A percentile compares a stretch with the other conserved stretches of the same genome.
Conservation (phyloP, 2,797 vertebrate genomes). For the Xenops minutus region DNA sequence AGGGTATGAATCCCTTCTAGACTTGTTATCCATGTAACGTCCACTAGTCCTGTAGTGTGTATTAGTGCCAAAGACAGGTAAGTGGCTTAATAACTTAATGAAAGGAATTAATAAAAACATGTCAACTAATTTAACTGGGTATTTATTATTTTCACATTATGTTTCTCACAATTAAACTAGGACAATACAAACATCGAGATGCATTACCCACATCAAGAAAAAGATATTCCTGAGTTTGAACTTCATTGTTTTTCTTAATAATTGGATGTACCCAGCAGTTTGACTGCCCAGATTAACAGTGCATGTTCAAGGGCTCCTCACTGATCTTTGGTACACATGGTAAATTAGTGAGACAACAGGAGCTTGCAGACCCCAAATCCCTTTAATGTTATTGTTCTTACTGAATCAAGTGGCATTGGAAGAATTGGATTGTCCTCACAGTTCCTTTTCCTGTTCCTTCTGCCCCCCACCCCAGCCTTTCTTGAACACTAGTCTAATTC, state of each 20-base stretch:
- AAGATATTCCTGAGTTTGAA: background rate
- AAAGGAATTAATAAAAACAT: background rate
- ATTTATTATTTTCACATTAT: background rate
- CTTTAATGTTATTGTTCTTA: slow-evolving; percentile 26
- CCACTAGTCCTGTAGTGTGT: background rate
- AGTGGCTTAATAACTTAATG: background rate
- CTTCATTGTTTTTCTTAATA: background rate
- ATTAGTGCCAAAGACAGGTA: background rate
- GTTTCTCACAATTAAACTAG: background rate
- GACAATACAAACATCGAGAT: background rate
- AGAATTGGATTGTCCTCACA: slow-evolving; percentile 21
- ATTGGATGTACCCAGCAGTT: background rate
- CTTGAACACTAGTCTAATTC: background rate
- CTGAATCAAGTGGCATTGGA: slow-evolving; percentile 16
- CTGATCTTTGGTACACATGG: background rate
- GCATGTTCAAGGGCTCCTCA: background rate
- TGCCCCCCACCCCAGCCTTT: rapidly evolving
- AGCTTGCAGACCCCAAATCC: slow-evolving; percentile 22
- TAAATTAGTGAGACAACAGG: background rate
- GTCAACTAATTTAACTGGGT: background rate
- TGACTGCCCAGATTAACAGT: background rate
- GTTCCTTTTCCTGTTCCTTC: background rate
- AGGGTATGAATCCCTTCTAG: background rate
- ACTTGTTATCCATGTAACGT: background rate
- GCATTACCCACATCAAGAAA: background rate